Percentiles rank a stretch among this genome's conserved stretches.
Conservation (phyloP, 2,797 vertebrate genomes). For the Neopelma chrysocephalum region DNA sequence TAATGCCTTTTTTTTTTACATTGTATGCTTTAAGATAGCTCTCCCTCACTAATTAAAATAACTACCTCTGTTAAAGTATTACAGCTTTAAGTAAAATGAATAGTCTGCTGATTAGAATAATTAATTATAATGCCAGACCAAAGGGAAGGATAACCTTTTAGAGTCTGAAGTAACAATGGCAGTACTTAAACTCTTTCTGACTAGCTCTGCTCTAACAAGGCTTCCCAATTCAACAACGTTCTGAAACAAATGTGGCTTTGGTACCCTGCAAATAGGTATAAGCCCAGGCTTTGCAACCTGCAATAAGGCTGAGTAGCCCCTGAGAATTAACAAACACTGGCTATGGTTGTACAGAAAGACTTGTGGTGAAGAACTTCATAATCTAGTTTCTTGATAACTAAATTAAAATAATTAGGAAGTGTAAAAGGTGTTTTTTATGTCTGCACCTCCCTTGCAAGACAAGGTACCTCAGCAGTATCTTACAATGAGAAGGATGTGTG, state of each 20-base stretch:
- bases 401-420: background rate
- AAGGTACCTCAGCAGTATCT: background rate
- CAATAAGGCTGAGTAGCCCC: background rate
- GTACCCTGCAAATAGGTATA: background rate
- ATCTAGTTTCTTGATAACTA: background rate
- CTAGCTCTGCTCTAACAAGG: background rate
- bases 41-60: slow-evolving; percentile 1
- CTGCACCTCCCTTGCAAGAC: background rate
- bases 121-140: background rate
- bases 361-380: background rate
- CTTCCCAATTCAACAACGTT: background rate
- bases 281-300: background rate
- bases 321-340: background rate
- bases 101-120: background rate
- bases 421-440: background rate
- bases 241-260: background rate
- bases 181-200: background rate
- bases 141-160: background rate
- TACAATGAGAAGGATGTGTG: background rate
- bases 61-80: background rate
- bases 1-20: background rate
- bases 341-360: background rate
- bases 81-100: slow-evolving; percentile 11
- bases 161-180: background rate
- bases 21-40: background rate